Percentiles rank a stretch among this genome's conserved stretches.
Evolutionary conservation across 2,113 vertebrate genomes (phyloP).

Genomic region (Speoplatyrhinus poulsoni): DNA sequence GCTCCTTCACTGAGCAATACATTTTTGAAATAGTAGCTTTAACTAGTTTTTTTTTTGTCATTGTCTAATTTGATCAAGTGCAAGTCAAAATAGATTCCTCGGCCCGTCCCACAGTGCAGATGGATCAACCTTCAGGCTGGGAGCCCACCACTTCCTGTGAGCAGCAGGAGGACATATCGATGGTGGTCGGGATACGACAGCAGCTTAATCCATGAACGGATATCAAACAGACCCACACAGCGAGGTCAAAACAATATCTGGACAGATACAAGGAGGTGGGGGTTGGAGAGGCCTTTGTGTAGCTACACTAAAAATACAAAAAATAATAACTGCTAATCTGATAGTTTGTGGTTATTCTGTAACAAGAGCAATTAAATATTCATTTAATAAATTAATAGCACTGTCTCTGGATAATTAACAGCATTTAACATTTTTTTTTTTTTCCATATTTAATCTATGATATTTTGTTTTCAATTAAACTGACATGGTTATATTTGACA

Average conservation of each 20-base stretch:
- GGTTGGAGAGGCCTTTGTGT: slow-evolving; percentile 7
- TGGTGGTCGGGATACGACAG: slow-evolving; percentile 48
- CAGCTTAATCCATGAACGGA: slow-evolving; percentile 40
- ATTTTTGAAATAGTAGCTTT: neutral
- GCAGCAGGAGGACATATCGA: slow-evolving; percentile 42
- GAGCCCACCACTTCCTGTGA: slow-evolving; percentile 53
- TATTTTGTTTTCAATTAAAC: neutral
- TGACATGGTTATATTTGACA: too few species aligned
- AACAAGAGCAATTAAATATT: too few species aligned
- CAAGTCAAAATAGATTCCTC: neutral
- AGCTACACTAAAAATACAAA: slow-evolving; percentile 12
- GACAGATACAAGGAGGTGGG: slow-evolving; percentile 13
- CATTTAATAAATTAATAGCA: too few species aligned
- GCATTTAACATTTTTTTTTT: neutral
- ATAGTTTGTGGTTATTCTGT: too few species aligned
- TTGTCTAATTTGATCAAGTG: neutral
- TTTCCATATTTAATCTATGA: neutral
- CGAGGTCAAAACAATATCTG: slow-evolving; percentile 52
- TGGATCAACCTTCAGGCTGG: slow-evolving; percentile 38
- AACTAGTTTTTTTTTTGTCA: neutral
- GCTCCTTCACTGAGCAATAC: neutral
- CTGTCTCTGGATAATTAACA: too few species aligned
- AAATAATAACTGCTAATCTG: too few species aligned
- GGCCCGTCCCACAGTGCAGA: neutral
- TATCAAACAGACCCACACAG: slow-evolving; percentile 43